phyloP scores from a whole-genome alignment of 2,888 invertebrate species.

The Clivina fossor region DNA sequence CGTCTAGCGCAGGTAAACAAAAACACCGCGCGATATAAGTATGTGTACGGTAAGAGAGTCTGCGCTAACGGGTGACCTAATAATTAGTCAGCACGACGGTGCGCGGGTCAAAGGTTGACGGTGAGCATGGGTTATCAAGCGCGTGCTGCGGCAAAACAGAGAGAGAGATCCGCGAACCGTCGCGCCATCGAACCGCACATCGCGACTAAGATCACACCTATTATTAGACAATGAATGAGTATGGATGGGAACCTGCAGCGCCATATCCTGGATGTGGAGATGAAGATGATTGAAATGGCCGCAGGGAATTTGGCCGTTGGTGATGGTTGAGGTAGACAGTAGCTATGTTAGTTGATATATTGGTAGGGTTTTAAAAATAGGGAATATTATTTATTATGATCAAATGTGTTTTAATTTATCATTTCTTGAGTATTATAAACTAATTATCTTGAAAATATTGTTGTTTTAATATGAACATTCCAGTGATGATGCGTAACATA shows the following conservation, averaged over 20 bases:
- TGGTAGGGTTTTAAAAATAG: no score
- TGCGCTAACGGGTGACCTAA: constrained; percentile 30
- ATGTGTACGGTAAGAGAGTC: constrained; percentile 1
- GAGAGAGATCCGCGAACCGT: constrained; percentile 19
- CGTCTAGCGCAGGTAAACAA: constrained; percentile 3
- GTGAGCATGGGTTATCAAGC: constrained; percentile 23
- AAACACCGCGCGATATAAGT: background rate
- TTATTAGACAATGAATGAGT: constrained; percentile 30
- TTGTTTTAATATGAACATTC: no score
- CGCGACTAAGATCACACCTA: constrained; percentile 25
- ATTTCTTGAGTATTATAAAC: no score
- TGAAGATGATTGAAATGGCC: no score
- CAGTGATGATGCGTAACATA: no score
- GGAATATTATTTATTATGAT: no score
- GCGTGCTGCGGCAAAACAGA: constrained; percentile 9
- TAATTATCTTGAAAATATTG: no score
- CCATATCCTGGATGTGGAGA: background rate
- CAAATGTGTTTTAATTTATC: no score
- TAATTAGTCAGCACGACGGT: constrained; percentile 32
- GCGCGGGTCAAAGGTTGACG: constrained; percentile 31
- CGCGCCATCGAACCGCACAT: constrained; percentile 3
- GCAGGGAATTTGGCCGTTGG: no score
- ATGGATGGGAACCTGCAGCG: constrained; percentile 20
- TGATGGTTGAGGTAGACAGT: no score
- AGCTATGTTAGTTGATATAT: no score